Base-by-base conservation (phyloP, 2,888 invertebrate species). In the Hanleya hanleyi region DNA sequence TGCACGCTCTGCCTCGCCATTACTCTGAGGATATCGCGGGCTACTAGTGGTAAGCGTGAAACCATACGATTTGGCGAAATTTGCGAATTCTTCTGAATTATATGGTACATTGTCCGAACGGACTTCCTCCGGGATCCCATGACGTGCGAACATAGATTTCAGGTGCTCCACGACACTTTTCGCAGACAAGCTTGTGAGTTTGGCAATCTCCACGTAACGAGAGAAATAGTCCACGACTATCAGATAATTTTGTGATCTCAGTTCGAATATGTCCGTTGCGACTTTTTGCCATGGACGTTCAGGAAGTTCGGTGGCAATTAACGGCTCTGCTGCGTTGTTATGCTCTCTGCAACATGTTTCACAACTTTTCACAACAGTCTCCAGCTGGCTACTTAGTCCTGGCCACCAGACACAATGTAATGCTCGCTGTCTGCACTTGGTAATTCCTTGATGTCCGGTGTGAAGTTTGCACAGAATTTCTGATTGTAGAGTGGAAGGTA, bases 61-160 rank as follows among this genome's bases (percentile, higher is more conserved):
- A 29, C 32, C 5, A 22, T 32, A 57, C 26, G 22, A 69, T 15
- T 71, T 22, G 35, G 77, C 70, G 65, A 74, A 78, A 12, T 61
- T n/a, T 3, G 18, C n/a, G 15, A 78, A 50, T 41, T 62, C 38
- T 9, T 33, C 47, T 35, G 71, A 71, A 1, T 38, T 50, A 50
- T 70, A 77, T 50, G 78, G 78, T 71, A 74, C 71, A 41, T 77
- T 76, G 57, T 77, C 78, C 35, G 36, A 26, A n/a, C 75, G 33
- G 18, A 78, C 7, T 18, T 57, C 57, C 7, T 75, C 74, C 15
- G 73, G 77, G 32, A 57, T 1, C 2, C 57, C 57, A 9, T 4
- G 5, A 15, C 57, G 22, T 18, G 57, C 22, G 26, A 57, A 57
- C 26, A 57, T 57, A 4, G 18, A 26, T 51, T 71, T 75, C 41